Percentiles rank a stretch among this genome's conserved stretches.
These are phyloP conservation scores for Drosophila histrio DNA, from an alignment of 2,888 invertebrate species.

Conservation along the genomic window DNA sequence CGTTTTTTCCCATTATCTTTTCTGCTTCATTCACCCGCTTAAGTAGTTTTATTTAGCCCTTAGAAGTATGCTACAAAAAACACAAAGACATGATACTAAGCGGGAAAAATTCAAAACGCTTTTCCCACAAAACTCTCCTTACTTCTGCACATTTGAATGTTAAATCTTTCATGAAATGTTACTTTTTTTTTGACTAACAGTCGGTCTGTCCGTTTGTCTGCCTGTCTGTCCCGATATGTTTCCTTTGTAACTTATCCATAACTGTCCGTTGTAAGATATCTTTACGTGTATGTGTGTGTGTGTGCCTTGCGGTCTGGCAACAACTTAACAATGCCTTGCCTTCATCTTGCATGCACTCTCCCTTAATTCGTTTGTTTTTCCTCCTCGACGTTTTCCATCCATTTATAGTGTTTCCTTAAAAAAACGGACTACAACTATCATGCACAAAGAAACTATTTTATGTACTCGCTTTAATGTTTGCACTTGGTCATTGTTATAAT, in stretches of 20 bases:
- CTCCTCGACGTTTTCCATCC: constrained; percentile 16
- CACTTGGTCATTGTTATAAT: constrained; percentile 74
- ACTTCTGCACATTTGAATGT: constrained; percentile 82
- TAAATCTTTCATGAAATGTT: constrained; percentile 84
- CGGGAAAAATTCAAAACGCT: constrained; percentile 20
- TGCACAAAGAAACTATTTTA: constrained; percentile 72
- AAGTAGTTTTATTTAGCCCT: constrained; percentile 81
- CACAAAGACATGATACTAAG: constrained; percentile 5
- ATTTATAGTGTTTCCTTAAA: constrained; percentile 33
- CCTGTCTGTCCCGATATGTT: constrained; percentile 15
- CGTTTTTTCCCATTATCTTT: constrained; percentile 26
- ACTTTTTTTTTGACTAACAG: constrained; percentile 51
- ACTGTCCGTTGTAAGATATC: constrained; percentile 45
- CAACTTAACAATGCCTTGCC: constrained; percentile 70
- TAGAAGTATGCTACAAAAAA: constrained; percentile 32
- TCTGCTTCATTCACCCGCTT: constrained; percentile 72
- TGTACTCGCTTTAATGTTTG: constrained; percentile 68
- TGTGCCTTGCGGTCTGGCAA: constrained; percentile 61
- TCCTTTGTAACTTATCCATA: constrained; percentile 55
- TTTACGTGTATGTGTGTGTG: constrained; percentile 21
- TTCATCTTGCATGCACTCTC: constrained; percentile 43
- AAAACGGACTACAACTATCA: constrained; percentile 46
- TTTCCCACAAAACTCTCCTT: background rate
- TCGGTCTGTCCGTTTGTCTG: constrained; percentile 6
- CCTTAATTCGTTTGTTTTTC: constrained; percentile 56